phyloP scores from a whole-genome alignment of 2,113 vertebrate genomes.

The Istiophorus platypterus region DNA sequence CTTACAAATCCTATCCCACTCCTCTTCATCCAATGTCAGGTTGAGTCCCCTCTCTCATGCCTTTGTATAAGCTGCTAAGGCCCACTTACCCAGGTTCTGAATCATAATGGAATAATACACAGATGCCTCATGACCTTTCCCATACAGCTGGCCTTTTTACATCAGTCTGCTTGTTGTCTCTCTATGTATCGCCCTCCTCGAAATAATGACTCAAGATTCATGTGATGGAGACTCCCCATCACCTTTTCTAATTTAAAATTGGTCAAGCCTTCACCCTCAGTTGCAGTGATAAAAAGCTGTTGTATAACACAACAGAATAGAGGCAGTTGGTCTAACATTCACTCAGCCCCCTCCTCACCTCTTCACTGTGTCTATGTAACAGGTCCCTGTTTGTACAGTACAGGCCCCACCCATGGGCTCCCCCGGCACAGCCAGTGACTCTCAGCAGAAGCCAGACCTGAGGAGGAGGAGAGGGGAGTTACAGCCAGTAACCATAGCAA shows the following conservation, averaged over 20 bases:
- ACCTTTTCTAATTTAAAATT: constrained; percentile 9
- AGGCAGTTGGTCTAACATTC: neutral
- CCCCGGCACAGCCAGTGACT: constrained; percentile 9
- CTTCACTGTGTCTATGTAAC: constrained; percentile 18
- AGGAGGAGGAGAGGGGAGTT: constrained; percentile 41
- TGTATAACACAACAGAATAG: constrained; percentile 4
- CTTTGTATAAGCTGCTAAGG: too few species aligned
- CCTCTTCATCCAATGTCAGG: too few species aligned
- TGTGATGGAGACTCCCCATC: constrained; percentile 14
- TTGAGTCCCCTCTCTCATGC: too few species aligned
- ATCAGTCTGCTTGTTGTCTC: constrained; percentile 11
- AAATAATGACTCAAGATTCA: constrained; percentile 13
- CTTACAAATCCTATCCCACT: too few species aligned
- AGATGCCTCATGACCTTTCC: too few species aligned
- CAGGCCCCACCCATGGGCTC: constrained; percentile 20
- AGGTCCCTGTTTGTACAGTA: constrained; percentile 13
- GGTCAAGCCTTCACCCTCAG: neutral
- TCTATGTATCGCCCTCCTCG: neutral
- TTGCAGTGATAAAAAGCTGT: constrained; percentile 5
- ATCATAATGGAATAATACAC: too few species aligned
- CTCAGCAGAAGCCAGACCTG: constrained; percentile 23
- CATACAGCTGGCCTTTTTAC: neutral
- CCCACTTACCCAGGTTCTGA: too few species aligned
- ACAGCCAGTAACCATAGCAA: constrained; percentile 68
- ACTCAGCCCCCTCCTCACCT: neutral